Evolutionary conservation across 2,888 invertebrate genomes (phyloP).

Genomic region (Pterostichus madidus): DNA sequence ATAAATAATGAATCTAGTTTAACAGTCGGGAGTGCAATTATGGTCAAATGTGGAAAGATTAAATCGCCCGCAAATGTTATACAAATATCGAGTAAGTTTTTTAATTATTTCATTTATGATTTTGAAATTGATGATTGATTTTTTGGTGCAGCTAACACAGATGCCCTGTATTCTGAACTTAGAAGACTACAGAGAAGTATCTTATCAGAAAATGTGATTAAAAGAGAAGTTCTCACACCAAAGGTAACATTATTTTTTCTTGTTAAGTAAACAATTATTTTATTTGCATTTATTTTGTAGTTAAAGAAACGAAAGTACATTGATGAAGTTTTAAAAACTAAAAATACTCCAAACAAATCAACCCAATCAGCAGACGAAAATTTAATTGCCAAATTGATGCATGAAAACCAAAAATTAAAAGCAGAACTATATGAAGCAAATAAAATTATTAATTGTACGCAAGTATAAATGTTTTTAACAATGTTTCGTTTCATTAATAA

Average conservation of each 20-base stretch:
- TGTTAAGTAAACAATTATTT: not conserved
- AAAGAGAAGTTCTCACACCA: conserved; percentile 24
- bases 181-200: conserved; percentile 21
- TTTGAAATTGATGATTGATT: not conserved
- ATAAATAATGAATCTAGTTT: not conserved
- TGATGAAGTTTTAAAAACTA: conserved; percentile 30
- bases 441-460: conserved; percentile 52
- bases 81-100: conserved; percentile 57
- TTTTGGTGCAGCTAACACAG: conserved; percentile 47
- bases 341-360: not conserved
- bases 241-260: conserved; percentile 20
- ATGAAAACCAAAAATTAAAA: conserved; percentile 59
- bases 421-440: conserved; percentile 60
- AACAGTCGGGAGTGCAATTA: conserved; percentile 43
- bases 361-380: conserved; percentile 43
- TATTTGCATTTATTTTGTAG: not conserved
- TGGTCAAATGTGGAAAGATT: conserved; percentile 53
- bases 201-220: conserved; percentile 21
- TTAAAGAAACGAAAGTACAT: conserved; percentile 9
- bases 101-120: not conserved
- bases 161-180: conserved; percentile 32
- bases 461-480: too few species aligned
- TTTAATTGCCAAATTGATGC: conserved; percentile 36
- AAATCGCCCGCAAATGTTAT: conserved; percentile 48
- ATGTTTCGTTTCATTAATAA: not conserved